Percentiles rank a stretch among this genome's conserved stretches.
These are phyloP conservation scores for Drosophila albomicans DNA, from an alignment of 1,140 invertebrate genomes.

Conservation along the genomic window DNA sequence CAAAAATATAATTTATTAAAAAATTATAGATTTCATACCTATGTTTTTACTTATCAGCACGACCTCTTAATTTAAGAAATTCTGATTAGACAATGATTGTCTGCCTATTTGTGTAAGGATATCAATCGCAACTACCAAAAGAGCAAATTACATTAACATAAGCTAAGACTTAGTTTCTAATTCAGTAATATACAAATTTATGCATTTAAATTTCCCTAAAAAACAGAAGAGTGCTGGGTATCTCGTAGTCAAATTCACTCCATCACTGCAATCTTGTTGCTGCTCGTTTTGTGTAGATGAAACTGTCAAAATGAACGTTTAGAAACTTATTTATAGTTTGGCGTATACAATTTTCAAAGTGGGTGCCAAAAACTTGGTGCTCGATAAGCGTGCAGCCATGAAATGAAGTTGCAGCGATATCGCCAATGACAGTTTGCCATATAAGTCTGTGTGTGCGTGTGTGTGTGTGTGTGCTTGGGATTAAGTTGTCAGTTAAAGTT, in stretches of 20 bases:
- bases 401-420: constrained; percentile 56
- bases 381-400: constrained; percentile 46
- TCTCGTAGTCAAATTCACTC: neutral
- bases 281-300: constrained; percentile 59
- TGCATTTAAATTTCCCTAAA: neutral
- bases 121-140: too few species aligned
- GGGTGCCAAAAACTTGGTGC: constrained; percentile 43
- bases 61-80: too few species aligned
- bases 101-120: too few species aligned
- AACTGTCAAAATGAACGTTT: constrained; percentile 79
- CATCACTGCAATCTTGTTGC: constrained; percentile 27
- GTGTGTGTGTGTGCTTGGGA: neutral
- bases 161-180: too few species aligned
- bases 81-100: too few species aligned
- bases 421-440: constrained; percentile 2
- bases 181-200: too few species aligned
- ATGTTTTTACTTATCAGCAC: too few species aligned
- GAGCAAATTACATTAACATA: too few species aligned
- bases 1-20: too few species aligned
- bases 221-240: neutral
- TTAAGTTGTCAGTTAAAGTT: constrained; percentile 28
- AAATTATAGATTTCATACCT: too few species aligned
- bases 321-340: constrained; percentile 80
- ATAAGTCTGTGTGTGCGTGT: constrained; percentile 7
- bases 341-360: constrained; percentile 39